Base-by-base conservation (phyloP, 2,797 vertebrate species). In the Loriculus beryllinus region DNA sequence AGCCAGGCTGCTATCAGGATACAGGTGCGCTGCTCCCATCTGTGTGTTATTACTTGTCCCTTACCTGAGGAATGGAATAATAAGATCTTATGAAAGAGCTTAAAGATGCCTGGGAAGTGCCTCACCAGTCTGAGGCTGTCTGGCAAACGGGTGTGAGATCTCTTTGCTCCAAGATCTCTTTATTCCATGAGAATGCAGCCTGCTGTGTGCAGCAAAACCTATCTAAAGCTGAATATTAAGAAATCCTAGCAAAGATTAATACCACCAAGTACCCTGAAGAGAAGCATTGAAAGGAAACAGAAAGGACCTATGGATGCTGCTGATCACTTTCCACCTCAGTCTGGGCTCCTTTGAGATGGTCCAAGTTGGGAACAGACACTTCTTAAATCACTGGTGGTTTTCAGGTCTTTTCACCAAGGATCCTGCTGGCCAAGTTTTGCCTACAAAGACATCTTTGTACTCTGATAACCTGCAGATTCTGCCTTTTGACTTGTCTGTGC, bases 11-110 rank as follows among this genome's bases (percentile, higher is more conserved):
- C 1, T 80, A 3, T 0, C 0, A 33, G 37, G 12, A 5, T n/a
- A 63, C 21, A n/a, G 23, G 29, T 19, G 8, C 16, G 3, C 4
- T 42, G 0, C 31, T 33, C 40, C 3, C 3, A 4, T 26, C 26
- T 67, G 7, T 37, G 6, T 35, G 29, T 45, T 37, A 17, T 12
- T n/a, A 2, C 6, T 70, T 29, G 37, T 39, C 42, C 67, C 76
- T 68, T 51, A 12, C 3, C 12, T 8, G 56, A 75, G 80, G 33
- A 65, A 60, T 49, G 10, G 6, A 7, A 83, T 35, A 16, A 39
- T 17, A 19, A 64, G 37, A 29, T 57, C 40, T 74, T 52, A 31
- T 0, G 8, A 29, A 90, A 74, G 88, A 22, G 25, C 31, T 23
- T 19, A 59, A 51, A 77, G n/a, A 26, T 57, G 35, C 35, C 70